phyloP scores from a whole-genome alignment of 2,113 vertebrate genomes.

The Chitala chitala region DNA sequence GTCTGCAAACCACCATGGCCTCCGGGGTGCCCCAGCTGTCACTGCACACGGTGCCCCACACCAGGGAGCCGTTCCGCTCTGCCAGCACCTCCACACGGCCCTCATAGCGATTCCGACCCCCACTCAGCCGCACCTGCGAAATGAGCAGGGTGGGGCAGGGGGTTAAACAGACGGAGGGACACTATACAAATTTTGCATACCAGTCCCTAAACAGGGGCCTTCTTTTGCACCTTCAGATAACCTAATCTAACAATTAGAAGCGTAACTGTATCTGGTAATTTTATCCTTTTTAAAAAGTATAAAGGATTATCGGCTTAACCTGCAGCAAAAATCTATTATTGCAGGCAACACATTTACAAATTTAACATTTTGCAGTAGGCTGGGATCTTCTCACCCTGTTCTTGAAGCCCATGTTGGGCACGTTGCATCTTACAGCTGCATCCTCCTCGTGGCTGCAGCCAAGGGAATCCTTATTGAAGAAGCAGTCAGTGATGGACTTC shows the following conservation, averaged over 20 bases:
- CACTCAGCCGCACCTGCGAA: constrained; percentile 76
- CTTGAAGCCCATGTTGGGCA: constrained; percentile 89
- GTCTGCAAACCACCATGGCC: constrained; percentile 91
- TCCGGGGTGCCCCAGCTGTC: constrained; percentile 85
- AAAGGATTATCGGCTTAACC: too few species aligned
- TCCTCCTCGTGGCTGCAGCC: constrained; percentile 91
- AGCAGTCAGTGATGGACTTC: constrained; percentile 86
- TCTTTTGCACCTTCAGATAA: too few species aligned
- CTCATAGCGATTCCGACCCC: constrained; percentile 79
- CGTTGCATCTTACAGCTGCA: constrained; percentile 77
- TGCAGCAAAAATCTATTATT: too few species aligned
- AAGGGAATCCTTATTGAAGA: constrained; percentile 72
- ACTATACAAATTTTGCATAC: too few species aligned
- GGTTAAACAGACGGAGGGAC: background rate
- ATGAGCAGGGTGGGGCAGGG: background rate
- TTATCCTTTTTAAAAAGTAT: too few species aligned
- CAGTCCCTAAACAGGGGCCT: background rate
- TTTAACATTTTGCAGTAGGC: too few species aligned
- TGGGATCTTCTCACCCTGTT: constrained; percentile 66
- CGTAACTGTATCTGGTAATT: too few species aligned
- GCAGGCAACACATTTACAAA: too few species aligned
- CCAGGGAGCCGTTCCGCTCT: constrained; percentile 72
- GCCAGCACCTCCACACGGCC: constrained; percentile 85
- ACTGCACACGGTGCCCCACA: constrained; percentile 86
- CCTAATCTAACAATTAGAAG: too few species aligned